A percentile compares a stretch with the other conserved stretches of the same genome.
phyloP scores from a whole-genome alignment of 2,888 invertebrate species.

The Meandrusa payeni region DNA sequence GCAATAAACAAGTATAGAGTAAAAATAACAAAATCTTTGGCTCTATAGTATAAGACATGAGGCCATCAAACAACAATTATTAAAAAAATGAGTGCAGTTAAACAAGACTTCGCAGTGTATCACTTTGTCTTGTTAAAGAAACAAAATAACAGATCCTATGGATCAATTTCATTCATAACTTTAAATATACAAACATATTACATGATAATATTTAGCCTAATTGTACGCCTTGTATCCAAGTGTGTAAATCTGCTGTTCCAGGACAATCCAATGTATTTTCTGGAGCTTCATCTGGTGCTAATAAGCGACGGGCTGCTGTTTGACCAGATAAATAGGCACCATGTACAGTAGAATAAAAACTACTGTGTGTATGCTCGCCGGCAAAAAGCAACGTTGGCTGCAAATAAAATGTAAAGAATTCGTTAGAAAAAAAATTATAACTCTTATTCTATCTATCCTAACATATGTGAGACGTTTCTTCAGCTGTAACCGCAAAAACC shows the following conservation, averaged over 20 bases:
- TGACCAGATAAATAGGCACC: conserved; percentile 95
- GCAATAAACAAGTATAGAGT: conserved; percentile 1
- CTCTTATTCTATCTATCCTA: too few species aligned
- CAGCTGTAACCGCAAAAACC: too few species aligned
- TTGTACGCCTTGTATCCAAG: conserved; percentile 94
- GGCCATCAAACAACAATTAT: conserved; percentile 10
- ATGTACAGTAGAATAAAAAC: conserved; percentile 97
- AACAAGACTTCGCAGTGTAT: conserved; percentile 12
- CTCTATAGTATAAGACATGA: conserved; percentile 10
- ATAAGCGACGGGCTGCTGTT: conserved; percentile 87
- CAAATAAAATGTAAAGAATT: not conserved
- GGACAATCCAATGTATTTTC: conserved; percentile 87
- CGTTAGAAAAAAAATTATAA: too few species aligned
- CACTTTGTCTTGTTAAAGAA: conserved; percentile 32
- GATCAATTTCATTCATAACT: conserved; percentile 25
- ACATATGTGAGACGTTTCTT: too few species aligned
- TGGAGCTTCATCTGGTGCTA: conserved; percentile 82
- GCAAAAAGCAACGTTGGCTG: conserved; percentile 94
- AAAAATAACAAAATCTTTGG: conserved; percentile 24
- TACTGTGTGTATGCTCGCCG: conserved; percentile 97
- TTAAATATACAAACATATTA: conserved; percentile 19
- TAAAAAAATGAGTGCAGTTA: conserved; percentile 21
- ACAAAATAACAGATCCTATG: conserved; percentile 33
- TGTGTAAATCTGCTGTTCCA: conserved; percentile 89
- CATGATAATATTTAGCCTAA: conserved; percentile 58